Base-by-base conservation (phyloP, 2,888 invertebrate genomes). In the Petrophora chlorosata region DNA sequence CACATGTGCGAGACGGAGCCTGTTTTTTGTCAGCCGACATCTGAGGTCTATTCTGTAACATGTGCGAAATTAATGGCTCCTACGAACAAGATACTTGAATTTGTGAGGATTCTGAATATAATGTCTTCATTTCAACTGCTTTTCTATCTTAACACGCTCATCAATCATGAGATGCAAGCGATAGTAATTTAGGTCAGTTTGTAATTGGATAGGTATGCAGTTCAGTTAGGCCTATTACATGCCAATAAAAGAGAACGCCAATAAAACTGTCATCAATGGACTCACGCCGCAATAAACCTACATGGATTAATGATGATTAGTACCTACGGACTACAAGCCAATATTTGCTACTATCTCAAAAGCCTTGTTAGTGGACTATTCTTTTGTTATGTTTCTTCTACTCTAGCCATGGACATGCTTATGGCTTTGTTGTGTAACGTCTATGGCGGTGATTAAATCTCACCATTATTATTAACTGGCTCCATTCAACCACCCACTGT, bases 391-490 rank as follows among this genome's bases (percentile, higher is more conserved):
- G 10, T 67, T 70, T 81, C 80, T 82, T 81, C 81, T 72, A 66
- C 70, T 77, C 59, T 76, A 76, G 79, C 79, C 79, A 81, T 73
- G 67, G 74, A 71, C 87, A 88, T 86, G 88, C 87, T 84, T 79
- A 74, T 77, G 79, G 79, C 77, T 82, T 80, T 81, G 80, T 88
- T 87, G 85, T 82, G 85, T 85, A 89, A 88, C 85, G 76, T 87
- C 80, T 83, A 85, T 82, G 85, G 75, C 75, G 86, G 89, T 88
- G 89, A 90, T 90, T 89, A 88, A 83, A 89, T 89, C 88, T 88
- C 89, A 87, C 88, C 89, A 90, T 89, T 88, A 89, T 89, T 89
- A 89, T 88, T 85, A 86, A 88, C 85, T 86, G 87, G 87, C 88
- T 88, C 87, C 87, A 90, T 90, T 88, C 81, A 85, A 82, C 87